A percentile compares a stretch with the other conserved stretches of the same genome.
phyloP scores from a whole-genome alignment of 2,888 invertebrate genomes.

The Dynastes hyllus region DNA sequence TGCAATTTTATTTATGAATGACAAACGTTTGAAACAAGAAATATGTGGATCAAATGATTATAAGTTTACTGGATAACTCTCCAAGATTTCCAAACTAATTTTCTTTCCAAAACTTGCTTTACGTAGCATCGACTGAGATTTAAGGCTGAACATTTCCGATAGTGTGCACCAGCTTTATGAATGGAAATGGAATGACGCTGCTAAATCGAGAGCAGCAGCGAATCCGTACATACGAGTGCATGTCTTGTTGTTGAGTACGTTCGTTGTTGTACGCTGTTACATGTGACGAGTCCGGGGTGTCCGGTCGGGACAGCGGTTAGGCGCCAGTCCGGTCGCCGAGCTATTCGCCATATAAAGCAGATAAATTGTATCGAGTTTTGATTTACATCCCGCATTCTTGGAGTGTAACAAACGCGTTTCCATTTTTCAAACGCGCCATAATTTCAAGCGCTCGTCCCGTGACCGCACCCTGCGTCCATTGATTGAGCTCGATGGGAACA shows the following conservation, averaged over 20 bases:
- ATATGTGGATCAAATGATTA: too few species aligned
- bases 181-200: slow-evolving; percentile 59
- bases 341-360: slow-evolving; percentile 69
- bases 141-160: background rate
- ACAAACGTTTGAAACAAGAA: too few species aligned
- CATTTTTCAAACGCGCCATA: slow-evolving; percentile 68
- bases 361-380: slow-evolving; percentile 71
- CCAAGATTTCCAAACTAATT: too few species aligned
- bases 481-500: slow-evolving; percentile 63
- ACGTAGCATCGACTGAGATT: background rate
- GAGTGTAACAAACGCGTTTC: slow-evolving; percentile 69
- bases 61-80: too few species aligned
- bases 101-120: too few species aligned
- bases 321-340: slow-evolving; percentile 66
- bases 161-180: slow-evolving; percentile 54
- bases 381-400: slow-evolving; percentile 71
- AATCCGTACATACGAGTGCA: slow-evolving; percentile 30
- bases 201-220: slow-evolving; percentile 53
- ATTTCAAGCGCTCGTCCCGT: slow-evolving; percentile 61
- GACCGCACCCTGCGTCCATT: slow-evolving; percentile 60
- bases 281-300: slow-evolving; percentile 52
- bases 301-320: slow-evolving; percentile 59
- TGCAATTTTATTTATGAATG: too few species aligned
- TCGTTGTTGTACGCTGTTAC: slow-evolving; percentile 31
- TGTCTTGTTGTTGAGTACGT: slow-evolving; percentile 37